Conservation (phyloP, 2,888 invertebrate genomes). For the Oegoconia quadripuncta region DNA sequence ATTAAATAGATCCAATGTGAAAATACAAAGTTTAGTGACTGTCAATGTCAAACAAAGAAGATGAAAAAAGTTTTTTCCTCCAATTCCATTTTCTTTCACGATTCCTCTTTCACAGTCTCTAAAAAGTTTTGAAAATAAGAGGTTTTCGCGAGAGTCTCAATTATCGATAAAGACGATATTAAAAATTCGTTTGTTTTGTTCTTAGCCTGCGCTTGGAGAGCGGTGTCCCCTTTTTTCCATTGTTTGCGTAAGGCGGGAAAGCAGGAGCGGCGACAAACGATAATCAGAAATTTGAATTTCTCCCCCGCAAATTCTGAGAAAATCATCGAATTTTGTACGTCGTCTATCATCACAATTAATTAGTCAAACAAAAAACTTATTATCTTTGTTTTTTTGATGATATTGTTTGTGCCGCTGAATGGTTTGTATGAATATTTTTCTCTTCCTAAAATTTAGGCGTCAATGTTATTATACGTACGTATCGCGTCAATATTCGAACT, state of each 20-base stretch:
- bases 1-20: slow-evolving; percentile 74
- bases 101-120: slow-evolving; percentile 75
- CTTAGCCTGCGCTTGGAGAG: slow-evolving; percentile 66
- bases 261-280: slow-evolving; percentile 64
- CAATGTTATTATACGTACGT: slow-evolving; percentile 26
- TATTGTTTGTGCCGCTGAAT: slow-evolving; percentile 49
- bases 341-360: slow-evolving; percentile 72
- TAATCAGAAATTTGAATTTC: slow-evolving; percentile 77
- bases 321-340: slow-evolving; percentile 70
- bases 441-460: slow-evolving; percentile 24
- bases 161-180: slow-evolving; percentile 79
- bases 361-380: slow-evolving; percentile 60
- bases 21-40: slow-evolving; percentile 75
- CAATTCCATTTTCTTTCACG: slow-evolving; percentile 74
- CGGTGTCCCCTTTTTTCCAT: slow-evolving; percentile 72
- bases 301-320: slow-evolving; percentile 62
- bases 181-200: slow-evolving; percentile 80
- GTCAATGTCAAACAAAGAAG: slow-evolving; percentile 79
- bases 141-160: slow-evolving; percentile 76
- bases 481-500: slow-evolving; percentile 25
- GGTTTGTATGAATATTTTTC: slow-evolving; percentile 34
- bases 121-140: slow-evolving; percentile 78
- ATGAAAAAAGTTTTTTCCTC: slow-evolving; percentile 77
- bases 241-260: slow-evolving; percentile 71
- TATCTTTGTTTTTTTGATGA: slow-evolving; percentile 43